These are phyloP conservation scores for Osmoderma eremita DNA, from an alignment of 2,888 invertebrate species.

Conservation along the genomic window DNA sequence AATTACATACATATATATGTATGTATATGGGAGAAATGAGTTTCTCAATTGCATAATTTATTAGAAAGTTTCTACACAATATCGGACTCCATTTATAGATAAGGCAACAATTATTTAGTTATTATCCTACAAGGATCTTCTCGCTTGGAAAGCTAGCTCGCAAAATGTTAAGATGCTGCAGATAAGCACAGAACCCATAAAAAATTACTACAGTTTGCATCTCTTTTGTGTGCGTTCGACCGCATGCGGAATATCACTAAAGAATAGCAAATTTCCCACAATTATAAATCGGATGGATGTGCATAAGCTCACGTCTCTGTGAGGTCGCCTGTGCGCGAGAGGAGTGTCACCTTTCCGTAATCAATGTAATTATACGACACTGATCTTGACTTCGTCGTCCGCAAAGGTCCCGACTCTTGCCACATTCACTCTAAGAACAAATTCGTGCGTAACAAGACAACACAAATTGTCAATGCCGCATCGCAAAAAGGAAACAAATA, in stretches of 20 bases:
- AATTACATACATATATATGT: too few relatives aligned
- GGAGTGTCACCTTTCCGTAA: constrained; percentile 48
- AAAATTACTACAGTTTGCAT: background rate
- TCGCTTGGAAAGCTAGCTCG: too few relatives aligned
- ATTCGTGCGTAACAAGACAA: constrained; percentile 48
- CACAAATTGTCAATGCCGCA: constrained; percentile 29
- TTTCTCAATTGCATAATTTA: too few relatives aligned
- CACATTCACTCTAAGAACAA: constrained; percentile 44
- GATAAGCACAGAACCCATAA: too few relatives aligned
- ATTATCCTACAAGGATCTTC: too few relatives aligned
- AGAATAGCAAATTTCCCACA: constrained; percentile 43
- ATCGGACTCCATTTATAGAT: too few relatives aligned
- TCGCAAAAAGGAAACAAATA: constrained; percentile 28
- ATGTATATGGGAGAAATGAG: too few relatives aligned
- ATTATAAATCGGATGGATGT: constrained; percentile 41
- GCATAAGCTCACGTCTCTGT: constrained; percentile 47
- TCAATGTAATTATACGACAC: constrained; percentile 49
- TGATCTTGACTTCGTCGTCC: constrained; percentile 47
- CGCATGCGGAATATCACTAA: background rate
- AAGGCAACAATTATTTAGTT: too few relatives aligned
- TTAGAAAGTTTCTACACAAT: too few relatives aligned
- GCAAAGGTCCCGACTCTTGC: constrained; percentile 46
- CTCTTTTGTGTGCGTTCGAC: background rate
- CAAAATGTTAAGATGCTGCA: too few relatives aligned
- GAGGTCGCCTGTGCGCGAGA: constrained; percentile 47